Conservation (phyloP, 2,888 invertebrate species). For the Argynnis bischoffii region DNA sequence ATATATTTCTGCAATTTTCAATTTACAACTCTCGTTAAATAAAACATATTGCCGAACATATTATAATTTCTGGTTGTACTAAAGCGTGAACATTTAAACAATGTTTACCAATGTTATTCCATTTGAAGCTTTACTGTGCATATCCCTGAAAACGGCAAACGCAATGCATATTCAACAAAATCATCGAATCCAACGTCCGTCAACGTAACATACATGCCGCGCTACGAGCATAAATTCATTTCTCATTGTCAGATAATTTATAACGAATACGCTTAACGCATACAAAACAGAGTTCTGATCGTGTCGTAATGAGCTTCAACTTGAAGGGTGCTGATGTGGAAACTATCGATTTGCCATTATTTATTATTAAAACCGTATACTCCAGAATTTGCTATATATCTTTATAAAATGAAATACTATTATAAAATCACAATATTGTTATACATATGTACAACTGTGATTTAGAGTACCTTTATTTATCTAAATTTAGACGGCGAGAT, state of each 20-base stretch:
- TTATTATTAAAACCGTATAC: neutral
- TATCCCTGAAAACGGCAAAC: constrained; percentile 28
- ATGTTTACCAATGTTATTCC: constrained; percentile 2
- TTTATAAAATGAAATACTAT: neutral
- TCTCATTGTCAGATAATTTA: constrained; percentile 59
- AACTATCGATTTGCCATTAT: constrained; percentile 59
- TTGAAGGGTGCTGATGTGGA: constrained; percentile 44
- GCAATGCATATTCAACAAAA: constrained; percentile 32
- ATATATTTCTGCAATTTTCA: no score
- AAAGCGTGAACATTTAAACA: neutral
- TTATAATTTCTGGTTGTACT: no score
- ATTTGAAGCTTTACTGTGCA: constrained; percentile 13
- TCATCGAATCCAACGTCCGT: constrained; percentile 29
- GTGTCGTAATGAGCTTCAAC: constrained; percentile 58
- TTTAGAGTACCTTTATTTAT: no score
- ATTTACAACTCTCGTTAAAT: no score
- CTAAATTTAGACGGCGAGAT: no score
- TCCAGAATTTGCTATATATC: neutral
- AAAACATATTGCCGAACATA: no score
- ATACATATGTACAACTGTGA: no score
- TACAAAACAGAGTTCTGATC: constrained; percentile 61
- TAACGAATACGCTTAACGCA: constrained; percentile 55
- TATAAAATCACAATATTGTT: no score
- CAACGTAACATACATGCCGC: constrained; percentile 28
- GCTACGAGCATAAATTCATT: constrained; percentile 45